phyloP scores from a whole-genome alignment of 2,113 vertebrate species.

The Sphyrna mokarran region DNA sequence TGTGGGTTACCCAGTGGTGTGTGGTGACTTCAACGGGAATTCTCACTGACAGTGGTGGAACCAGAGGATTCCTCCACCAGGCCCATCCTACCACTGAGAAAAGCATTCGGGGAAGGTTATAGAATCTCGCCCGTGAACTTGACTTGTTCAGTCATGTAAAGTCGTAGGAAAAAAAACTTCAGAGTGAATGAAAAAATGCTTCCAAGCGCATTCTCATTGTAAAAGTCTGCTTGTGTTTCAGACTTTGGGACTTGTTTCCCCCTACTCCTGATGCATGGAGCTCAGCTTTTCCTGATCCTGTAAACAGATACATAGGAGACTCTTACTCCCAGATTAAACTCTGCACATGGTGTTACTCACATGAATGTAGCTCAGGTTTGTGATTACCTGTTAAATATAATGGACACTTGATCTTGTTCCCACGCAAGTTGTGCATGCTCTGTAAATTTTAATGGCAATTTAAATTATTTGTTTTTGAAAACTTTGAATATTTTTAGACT shows the following conservation, averaged over 20 bases:
- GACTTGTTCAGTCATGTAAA: neutral
- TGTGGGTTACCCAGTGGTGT: too few relatives aligned
- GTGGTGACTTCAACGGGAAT: too few relatives aligned
- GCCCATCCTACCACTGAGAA: too few relatives aligned
- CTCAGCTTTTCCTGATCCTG: neutral
- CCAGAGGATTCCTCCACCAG: too few relatives aligned
- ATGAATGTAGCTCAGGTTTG: neutral
- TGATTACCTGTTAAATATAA: neutral
- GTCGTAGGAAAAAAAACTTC: neutral
- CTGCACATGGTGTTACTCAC: neutral
- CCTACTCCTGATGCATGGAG: neutral
- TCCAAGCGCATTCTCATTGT: neutral
- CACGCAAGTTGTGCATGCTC: neutral
- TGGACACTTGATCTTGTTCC: neutral
- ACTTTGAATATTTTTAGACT: neutral
- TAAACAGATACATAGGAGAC: neutral
- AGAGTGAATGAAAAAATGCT: neutral
- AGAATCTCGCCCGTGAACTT: neutral
- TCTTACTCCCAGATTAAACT: neutral
- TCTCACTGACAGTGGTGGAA: too few relatives aligned
- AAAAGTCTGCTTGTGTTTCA: neutral
- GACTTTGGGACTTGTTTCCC: neutral
- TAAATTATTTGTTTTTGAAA: neutral
- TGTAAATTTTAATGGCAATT: neutral
- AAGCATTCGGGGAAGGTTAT: too few relatives aligned